Conservation (phyloP, 2,797 vertebrate species). For the Linurgus olivaceus region DNA sequence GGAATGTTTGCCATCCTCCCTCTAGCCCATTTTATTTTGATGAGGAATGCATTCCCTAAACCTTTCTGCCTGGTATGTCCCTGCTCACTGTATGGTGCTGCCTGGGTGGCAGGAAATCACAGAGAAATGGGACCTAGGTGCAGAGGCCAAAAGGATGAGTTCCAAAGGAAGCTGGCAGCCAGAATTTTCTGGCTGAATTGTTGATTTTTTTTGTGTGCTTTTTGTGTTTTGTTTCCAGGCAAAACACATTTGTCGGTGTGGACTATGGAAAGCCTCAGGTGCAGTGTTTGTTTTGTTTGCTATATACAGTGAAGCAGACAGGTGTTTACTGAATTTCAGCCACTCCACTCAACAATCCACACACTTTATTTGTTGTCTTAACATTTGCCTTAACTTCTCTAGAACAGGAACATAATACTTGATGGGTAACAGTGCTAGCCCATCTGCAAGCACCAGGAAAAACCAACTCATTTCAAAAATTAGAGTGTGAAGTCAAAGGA, state of each 20-base stretch:
- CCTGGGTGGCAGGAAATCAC: accelerated
- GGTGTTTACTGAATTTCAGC: neutral
- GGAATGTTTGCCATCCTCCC: neutral
- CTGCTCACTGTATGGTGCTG: neutral
- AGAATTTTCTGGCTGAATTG: neutral
- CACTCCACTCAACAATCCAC: neutral
- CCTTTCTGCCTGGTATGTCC: neutral
- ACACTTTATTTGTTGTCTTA: neutral
- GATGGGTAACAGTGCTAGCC: neutral
- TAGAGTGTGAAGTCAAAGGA: neutral
- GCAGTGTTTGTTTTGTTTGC: neutral
- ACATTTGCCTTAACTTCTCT: neutral
- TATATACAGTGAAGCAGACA: neutral
- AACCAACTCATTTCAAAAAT: neutral
- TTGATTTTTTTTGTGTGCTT: neutral
- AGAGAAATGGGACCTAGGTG: neutral
- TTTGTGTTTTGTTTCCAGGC: neutral
- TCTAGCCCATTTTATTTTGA: neutral
- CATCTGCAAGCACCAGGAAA: neutral
- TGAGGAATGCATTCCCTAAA: neutral
- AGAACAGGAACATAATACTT: neutral
- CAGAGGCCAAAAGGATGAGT: neutral
- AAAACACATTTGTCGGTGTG: neutral
- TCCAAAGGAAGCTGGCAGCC: neutral
- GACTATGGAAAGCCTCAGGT: neutral